A percentile compares a stretch with the other conserved stretches of the same genome.
Evolutionary conservation across 1,140 invertebrate genomes (phyloP).

Genomic region (Argopecten irradians): DNA sequence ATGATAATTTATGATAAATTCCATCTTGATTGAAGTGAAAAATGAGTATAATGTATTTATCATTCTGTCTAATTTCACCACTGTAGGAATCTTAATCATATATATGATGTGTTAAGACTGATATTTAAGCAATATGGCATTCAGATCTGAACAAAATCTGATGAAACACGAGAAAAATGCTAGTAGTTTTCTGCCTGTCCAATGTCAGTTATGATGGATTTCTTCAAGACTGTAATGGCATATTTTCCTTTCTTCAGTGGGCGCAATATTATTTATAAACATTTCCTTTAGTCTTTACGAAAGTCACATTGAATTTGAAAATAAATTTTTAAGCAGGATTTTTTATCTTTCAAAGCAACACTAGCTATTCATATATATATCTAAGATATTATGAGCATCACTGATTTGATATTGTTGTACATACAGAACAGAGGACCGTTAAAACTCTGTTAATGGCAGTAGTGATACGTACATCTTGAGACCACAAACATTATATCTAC

Average conservation of each 20-base stretch:
- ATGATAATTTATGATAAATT: no score
- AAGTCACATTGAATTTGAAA: not conserved
- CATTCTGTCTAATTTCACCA: not conserved
- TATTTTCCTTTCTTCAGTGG: not conserved
- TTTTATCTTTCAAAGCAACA: not conserved
- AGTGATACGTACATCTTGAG: not conserved
- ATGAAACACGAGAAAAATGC: no score
- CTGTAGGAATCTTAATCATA: not conserved
- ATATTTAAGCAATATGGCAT: not conserved
- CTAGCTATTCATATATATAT: not conserved
- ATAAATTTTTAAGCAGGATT: not conserved
- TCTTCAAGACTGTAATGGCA: not conserved
- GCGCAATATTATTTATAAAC: not conserved
- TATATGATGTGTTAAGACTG: not conserved
- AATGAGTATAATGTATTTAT: not conserved
- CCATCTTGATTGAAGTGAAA: not conserved
- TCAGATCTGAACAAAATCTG: not conserved
- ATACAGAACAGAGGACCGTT: not conserved
- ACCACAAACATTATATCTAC: not conserved
- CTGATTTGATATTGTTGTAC: not conserved
- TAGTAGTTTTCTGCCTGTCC: not conserved
- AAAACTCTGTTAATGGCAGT: not conserved
- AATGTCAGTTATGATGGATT: not conserved
- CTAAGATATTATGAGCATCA: not conserved
- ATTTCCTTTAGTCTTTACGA: not conserved